These are phyloP conservation scores for Thamnaconus septentrionalis DNA, from an alignment of 2,113 vertebrate species.

Conservation along the genomic window DNA sequence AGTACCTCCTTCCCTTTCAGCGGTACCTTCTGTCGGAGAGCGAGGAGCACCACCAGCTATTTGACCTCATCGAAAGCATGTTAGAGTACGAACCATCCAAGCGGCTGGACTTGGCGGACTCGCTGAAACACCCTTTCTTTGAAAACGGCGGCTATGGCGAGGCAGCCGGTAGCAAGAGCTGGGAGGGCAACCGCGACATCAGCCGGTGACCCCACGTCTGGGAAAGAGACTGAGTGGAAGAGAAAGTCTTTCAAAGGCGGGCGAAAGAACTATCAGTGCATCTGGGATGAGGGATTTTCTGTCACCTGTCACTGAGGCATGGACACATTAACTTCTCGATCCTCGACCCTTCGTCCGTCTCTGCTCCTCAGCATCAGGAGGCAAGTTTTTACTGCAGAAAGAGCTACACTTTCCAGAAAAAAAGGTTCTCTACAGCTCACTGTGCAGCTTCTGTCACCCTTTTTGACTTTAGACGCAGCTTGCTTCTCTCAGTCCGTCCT, in stretches of 20 bases:
- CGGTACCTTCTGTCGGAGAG: slow-evolving; percentile 90
- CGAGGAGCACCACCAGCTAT: slow-evolving; percentile 93
- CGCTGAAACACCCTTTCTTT: slow-evolving; percentile 92
- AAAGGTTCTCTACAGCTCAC: slow-evolving; percentile 30
- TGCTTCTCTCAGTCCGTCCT: slow-evolving; percentile 16
- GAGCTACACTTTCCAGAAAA: slow-evolving; percentile 22
- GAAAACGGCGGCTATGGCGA: slow-evolving; percentile 66
- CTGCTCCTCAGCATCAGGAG: slow-evolving; percentile 35
- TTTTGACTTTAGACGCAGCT: slow-evolving; percentile 38
- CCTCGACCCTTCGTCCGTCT: slow-evolving; percentile 10
- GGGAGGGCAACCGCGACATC: slow-evolving; percentile 96
- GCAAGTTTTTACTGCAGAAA: slow-evolving; percentile 33
- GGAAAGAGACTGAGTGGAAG: slow-evolving; percentile 39
- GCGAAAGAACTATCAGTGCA: slow-evolving; percentile 28
- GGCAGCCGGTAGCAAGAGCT: slow-evolving; percentile 79
- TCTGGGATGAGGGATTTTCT: slow-evolving; percentile 10
- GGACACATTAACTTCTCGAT: slow-evolving; percentile 39
- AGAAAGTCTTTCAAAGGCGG: slow-evolving; percentile 32
- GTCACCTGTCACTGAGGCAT: slow-evolving; percentile 43
- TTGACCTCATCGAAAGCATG: slow-evolving; percentile 95
- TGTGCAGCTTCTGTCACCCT: slow-evolving; percentile 68
- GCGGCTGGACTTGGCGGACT: slow-evolving; percentile 82
- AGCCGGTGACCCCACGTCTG: slow-evolving; percentile 86
- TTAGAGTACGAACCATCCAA: slow-evolving; percentile 95
- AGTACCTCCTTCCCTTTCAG: slow-evolving; percentile 63